Evolutionary conservation across 2,113 vertebrate species (phyloP).

Genomic region (Ptilonorhynchus violaceus): DNA sequence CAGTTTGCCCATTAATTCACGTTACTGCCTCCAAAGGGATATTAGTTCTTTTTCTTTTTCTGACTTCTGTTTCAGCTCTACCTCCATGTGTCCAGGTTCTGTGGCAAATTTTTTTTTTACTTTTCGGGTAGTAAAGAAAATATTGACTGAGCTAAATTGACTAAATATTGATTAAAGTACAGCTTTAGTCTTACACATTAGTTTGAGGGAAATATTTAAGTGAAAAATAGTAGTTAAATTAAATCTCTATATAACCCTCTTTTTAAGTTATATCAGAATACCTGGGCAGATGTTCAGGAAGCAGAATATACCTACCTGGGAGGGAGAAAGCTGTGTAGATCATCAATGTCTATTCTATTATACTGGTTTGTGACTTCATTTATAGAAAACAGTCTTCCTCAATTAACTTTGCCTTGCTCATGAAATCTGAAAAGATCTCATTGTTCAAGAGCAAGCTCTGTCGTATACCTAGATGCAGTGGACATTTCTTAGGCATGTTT

Average conservation of each 20-base stretch:
- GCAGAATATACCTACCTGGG: not conserved
- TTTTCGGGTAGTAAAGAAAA: not conserved
- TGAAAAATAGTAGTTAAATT: not conserved
- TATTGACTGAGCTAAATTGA: not conserved
- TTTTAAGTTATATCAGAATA: not conserved
- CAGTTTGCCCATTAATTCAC: not conserved
- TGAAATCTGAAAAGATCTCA: not conserved
- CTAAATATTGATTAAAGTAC: not conserved
- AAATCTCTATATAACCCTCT: not conserved
- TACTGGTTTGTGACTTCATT: not conserved
- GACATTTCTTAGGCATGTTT: not conserved
- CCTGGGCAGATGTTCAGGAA: not conserved
- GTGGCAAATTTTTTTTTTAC: not conserved
- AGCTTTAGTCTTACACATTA: not conserved
- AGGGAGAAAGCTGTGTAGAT: not conserved
- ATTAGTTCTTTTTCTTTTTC: not conserved
- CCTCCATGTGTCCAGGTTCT: not conserved
- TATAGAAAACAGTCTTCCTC: not conserved
- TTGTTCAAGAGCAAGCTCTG: not conserved
- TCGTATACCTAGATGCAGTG: not conserved
- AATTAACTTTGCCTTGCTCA: not conserved
- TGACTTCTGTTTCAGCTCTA: not conserved
- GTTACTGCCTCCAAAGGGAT: not conserved
- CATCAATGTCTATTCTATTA: not conserved
- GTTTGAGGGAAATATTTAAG: not conserved